phyloP scores from a whole-genome alignment of 2,797 vertebrate genomes.

The Neostethus bicornis region DNA sequence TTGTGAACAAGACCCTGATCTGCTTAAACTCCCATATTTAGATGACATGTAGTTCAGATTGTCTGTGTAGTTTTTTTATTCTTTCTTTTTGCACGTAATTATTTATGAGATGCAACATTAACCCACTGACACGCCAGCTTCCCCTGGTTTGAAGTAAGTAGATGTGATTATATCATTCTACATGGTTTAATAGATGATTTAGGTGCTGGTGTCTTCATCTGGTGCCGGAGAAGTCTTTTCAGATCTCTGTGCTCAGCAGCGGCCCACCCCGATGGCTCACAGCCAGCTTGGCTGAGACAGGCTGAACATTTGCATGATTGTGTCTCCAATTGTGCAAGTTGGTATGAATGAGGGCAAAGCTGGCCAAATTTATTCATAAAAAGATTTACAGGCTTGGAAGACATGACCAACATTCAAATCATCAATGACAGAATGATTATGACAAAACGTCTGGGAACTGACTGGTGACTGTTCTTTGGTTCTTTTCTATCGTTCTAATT shows the following conservation, averaged over 20 bases:
- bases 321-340: not conserved
- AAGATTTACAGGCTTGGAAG: not conserved
- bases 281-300: slow-evolving; percentile 4
- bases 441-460: not conserved
- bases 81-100: not conserved
- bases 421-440: not conserved
- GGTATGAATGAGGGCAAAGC: not conserved
- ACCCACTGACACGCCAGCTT: not conserved
- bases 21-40: too few relatives aligned
- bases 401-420: not conserved
- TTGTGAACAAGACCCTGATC: too few relatives aligned
- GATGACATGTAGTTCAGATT: too few relatives aligned
- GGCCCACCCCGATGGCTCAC: not conserved
- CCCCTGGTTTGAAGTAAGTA: not conserved
- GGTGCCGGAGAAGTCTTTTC: not conserved
- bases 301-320: slow-evolving; percentile 23
- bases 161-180: not conserved
- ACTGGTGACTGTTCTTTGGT: not conserved
- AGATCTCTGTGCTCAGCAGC: not conserved
- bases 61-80: not conserved
- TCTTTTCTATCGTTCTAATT: slow-evolving; percentile 4
- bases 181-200: not conserved
- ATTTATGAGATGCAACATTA: not conserved
- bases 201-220: not conserved
- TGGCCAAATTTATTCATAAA: not conserved